Base-by-base conservation (phyloP, 1,140 invertebrate species). In the Dolichoris vasculosae region DNA sequence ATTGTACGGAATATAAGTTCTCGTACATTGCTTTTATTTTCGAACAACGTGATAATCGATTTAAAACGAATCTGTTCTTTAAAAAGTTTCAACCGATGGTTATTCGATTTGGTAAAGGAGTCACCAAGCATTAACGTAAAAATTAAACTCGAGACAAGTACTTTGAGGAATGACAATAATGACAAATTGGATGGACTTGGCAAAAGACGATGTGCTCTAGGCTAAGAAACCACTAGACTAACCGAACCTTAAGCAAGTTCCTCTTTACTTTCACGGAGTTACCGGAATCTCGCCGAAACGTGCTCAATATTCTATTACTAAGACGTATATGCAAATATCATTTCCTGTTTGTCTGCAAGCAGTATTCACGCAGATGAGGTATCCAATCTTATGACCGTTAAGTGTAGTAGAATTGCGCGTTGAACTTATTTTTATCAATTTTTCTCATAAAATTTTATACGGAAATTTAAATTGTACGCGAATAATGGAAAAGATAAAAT, bases 271-370 rank as follows among this genome's bases (percentile, higher is more conserved):
- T 67, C 40, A 32, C 35, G 8, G 35, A 85, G 82, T 83, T 84
- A 84, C 79, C 84, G 69, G 75, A 80, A 87, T 81, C 43, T 73
- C 63, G 77, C 84, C 83, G 73, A 76, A 73, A 83, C 38, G 82
- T 55, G 85, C 82, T 89, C 88, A 86, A 89, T 89, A 89, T 88
- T 88, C 85, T 79, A 87, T 88, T 89, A 88, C 87, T 77, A 77
- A 51, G 69, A 73, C 75, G 69, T n/a, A 73, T 59, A 75, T 69
- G 81, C 55, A 80, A 89, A 87, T 55, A 30, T 63, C 23, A 51
- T 67, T 63, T 76, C 82, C 77, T 63, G 76, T 79, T 79, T 84
- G 64, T 73, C 67, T 84, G 43, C 26, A 40, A 76, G 75, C 59
- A 35, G 30, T 35, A 46, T 23, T 40, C 79, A n/a, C 30, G 64